Conservation (phyloP, 2,888 invertebrate genomes). For the Cryptus viduatorius region DNA sequence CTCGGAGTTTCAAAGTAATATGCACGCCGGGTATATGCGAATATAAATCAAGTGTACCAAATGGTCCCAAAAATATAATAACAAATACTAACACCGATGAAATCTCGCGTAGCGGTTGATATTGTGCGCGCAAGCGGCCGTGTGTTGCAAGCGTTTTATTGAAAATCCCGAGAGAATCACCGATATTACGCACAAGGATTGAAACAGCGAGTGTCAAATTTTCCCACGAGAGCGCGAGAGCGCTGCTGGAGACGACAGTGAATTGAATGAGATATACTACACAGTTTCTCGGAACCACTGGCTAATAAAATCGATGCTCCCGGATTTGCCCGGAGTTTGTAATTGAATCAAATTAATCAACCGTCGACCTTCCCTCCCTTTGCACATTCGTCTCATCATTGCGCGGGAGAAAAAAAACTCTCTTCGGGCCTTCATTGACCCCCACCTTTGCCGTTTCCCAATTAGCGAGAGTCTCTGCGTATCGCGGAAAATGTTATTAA, state of each 20-base stretch:
- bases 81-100: neutral
- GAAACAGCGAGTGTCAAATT: neutral
- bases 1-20: constrained; percentile 37
- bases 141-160: neutral
- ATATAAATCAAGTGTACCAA: neutral
- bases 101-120: neutral
- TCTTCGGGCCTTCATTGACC: constrained; percentile 72
- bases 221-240: constrained; percentile 8
- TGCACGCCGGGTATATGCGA: neutral
- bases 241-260: neutral
- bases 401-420: constrained; percentile 66
- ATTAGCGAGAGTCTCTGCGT: constrained; percentile 76
- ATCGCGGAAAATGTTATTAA: constrained; percentile 78
- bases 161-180: neutral
- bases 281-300: constrained; percentile 52
- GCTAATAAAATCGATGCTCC: constrained; percentile 78
- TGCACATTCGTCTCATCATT: constrained; percentile 71
- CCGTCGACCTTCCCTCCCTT: constrained; percentile 68
- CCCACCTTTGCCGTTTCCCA: constrained; percentile 71
- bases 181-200: neutral
- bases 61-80: neutral
- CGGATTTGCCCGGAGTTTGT: constrained; percentile 75
- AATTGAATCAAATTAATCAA: constrained; percentile 81
- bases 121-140: no score
- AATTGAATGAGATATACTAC: constrained; percentile 15